These are phyloP conservation scores for Deroplatys truncata DNA, from an alignment of 2,888 invertebrate genomes.

Conservation along the genomic window DNA sequence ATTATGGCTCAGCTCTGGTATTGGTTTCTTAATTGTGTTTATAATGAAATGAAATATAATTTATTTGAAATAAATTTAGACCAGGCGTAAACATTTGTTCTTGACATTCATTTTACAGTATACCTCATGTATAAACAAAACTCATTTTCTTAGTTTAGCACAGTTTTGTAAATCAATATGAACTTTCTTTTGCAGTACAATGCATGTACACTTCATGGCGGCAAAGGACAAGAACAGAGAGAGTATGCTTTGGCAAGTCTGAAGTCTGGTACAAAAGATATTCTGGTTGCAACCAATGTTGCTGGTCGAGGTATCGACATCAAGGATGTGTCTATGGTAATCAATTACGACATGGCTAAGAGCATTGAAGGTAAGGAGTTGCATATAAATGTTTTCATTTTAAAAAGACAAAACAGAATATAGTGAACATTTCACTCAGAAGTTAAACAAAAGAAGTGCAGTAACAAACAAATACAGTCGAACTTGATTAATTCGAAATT, in stretches of 20 bases:
- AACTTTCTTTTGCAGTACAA: constrained; percentile 59
- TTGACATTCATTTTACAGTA: neutral
- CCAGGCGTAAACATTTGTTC: neutral
- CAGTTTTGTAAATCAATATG: neutral
- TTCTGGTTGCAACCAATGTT: constrained; percentile 98
- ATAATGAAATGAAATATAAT: too few relatives aligned
- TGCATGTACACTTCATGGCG: constrained; percentile 96
- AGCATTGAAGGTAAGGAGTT: constrained; percentile 74
- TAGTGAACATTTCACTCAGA: too few relatives aligned
- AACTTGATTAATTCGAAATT: too few relatives aligned
- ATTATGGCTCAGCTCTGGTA: too few relatives aligned
- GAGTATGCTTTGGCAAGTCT: constrained; percentile 96
- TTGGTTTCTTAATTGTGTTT: too few relatives aligned
- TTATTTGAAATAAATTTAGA: too few relatives aligned
- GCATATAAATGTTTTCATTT: neutral
- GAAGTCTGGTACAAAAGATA: constrained; percentile 94
- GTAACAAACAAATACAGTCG: too few relatives aligned
- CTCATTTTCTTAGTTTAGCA: neutral
- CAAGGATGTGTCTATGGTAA: constrained; percentile 97
- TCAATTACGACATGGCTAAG: constrained; percentile 99
- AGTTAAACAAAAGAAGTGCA: too few relatives aligned
- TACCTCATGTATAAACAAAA: too few relatives aligned
- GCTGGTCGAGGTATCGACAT: constrained; percentile 99
- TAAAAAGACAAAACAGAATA: neutral
- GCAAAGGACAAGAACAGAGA: constrained; percentile 99